phyloP scores from a whole-genome alignment of 92 coral and sea anemone species.

The Metridium senile region DNA sequence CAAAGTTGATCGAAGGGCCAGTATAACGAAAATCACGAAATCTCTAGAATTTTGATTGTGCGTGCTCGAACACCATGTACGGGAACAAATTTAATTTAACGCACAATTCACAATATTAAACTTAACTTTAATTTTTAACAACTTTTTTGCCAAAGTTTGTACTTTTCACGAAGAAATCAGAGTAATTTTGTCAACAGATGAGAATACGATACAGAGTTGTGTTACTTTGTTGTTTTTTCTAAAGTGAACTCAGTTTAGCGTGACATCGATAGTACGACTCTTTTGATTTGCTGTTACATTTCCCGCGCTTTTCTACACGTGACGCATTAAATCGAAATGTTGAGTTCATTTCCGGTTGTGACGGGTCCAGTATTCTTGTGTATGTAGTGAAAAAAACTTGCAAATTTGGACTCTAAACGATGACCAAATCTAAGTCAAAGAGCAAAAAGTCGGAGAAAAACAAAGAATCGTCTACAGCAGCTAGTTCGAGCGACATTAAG shows the following conservation, averaged over 20 bases:
- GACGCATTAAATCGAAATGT: slow-evolving; percentile 58
- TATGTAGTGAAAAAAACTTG: background rate
- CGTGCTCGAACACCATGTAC: background rate
- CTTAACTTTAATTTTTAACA: too few relatives aligned
- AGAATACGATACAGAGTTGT: background rate
- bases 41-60: slow-evolving; percentile 20
- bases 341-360: slow-evolving; percentile 38
- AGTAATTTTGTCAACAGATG: slow-evolving; percentile 14
- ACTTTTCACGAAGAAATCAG: too few relatives aligned
- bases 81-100: background rate
- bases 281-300: slow-evolving; percentile 54
- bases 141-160: background rate
- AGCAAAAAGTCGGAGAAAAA: slow-evolving; percentile 75
- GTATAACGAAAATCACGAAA: slow-evolving; percentile 30
- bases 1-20: slow-evolving; percentile 23
- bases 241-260: slow-evolving; percentile 23
- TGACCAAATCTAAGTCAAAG: slow-evolving; percentile 96
- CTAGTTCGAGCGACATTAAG: slow-evolving; percentile 55
- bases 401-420: slow-evolving; percentile 27
- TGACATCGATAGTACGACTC: slow-evolving; percentile 24
- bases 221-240: slow-evolving; percentile 23
- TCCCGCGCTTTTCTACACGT: slow-evolving; percentile 77
- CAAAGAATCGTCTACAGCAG: slow-evolving; percentile 54
- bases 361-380: background rate
- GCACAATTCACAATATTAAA: background rate